A percentile compares a stretch with the other conserved stretches of the same genome.
Evolutionary conservation across 35 echinoderm and acorn worm genomes (phyloP).

Genomic region (Heliocidaris tuberculata): DNA sequence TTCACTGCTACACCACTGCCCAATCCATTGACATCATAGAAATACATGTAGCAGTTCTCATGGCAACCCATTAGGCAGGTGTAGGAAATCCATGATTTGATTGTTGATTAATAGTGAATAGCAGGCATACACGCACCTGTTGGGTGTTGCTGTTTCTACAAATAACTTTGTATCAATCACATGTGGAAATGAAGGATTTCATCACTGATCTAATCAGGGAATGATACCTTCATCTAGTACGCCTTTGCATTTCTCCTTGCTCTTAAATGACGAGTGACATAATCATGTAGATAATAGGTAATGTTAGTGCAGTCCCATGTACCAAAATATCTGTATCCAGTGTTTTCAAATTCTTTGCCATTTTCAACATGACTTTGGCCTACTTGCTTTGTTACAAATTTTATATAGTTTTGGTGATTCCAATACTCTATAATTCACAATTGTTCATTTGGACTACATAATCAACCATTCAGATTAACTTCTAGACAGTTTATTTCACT

Average conservation of each 20-base stretch:
- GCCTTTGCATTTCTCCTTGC: not conserved
- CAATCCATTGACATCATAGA: not conserved
- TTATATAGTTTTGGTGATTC: no score
- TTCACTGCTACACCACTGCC: not conserved
- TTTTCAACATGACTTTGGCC: no score
- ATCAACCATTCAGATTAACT: no score
- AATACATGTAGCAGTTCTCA: not conserved
- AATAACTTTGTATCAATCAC: not conserved
- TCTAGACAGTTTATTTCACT: no score
- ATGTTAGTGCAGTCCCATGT: no score
- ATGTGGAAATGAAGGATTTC: not conserved
- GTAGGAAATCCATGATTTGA: conserved; percentile 17
- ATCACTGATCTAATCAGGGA: not conserved
- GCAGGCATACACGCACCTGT: not conserved
- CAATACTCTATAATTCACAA: no score
- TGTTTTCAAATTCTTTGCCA: no score
- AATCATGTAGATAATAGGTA: no score
- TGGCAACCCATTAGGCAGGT: not conserved
- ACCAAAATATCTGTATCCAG: no score
- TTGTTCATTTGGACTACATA: no score
- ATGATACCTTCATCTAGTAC: not conserved
- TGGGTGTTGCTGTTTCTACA: conserved; percentile 16
- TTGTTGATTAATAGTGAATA: conserved; percentile 4
- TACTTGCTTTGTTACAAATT: no score
- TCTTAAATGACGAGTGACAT: no score